phyloP scores from a whole-genome alignment of 1,140 invertebrate species.

The Euwallacea similis region DNA sequence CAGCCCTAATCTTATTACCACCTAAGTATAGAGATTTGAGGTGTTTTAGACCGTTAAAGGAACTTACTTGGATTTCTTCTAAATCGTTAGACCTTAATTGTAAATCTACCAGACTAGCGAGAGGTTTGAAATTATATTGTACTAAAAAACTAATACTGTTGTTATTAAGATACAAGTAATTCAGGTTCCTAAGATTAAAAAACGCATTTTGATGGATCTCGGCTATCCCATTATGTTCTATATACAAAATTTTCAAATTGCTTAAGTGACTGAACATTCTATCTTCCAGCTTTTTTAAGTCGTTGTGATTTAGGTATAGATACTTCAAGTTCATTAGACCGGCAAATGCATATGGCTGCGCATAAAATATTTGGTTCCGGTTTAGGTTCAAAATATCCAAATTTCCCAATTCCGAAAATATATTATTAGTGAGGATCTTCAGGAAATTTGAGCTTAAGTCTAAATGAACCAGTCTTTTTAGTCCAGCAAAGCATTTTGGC shows the following conservation, averaged over 20 bases:
- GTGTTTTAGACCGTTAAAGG: conserved; percentile 49
- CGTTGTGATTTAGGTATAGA: conserved; percentile 47
- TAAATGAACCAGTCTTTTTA: conserved; percentile 44
- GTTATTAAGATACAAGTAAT: conserved; percentile 49
- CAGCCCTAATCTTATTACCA: conserved; percentile 42
- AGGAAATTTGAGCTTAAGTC: conserved; percentile 47
- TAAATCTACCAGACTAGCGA: conserved; percentile 48
- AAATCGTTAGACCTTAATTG: conserved; percentile 48
- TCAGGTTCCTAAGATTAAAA: conserved; percentile 44
- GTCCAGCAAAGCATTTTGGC: conserved; percentile 40
- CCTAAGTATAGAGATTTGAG: conserved; percentile 47
- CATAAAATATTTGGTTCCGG: conserved; percentile 43
- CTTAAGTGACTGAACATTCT: conserved; percentile 44
- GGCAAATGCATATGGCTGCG: conserved; percentile 47
- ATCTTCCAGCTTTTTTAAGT: conserved; percentile 43
- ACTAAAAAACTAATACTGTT: conserved; percentile 47
- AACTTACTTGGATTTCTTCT: conserved; percentile 48
- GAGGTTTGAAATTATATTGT: conserved; percentile 50
- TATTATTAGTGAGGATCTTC: conserved; percentile 43
- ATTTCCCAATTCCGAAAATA: conserved; percentile 45
- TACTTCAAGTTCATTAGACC: conserved; percentile 48
- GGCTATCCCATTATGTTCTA: conserved; percentile 47
- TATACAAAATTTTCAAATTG: conserved; percentile 47
- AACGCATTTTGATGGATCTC: conserved; percentile 48
- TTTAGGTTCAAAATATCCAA: conserved; percentile 49